Percentiles rank a stretch among this genome's conserved stretches.
Evolutionary conservation across 2,888 invertebrate species (phyloP).

Genomic region (Acanthosepion lycidas): DNA sequence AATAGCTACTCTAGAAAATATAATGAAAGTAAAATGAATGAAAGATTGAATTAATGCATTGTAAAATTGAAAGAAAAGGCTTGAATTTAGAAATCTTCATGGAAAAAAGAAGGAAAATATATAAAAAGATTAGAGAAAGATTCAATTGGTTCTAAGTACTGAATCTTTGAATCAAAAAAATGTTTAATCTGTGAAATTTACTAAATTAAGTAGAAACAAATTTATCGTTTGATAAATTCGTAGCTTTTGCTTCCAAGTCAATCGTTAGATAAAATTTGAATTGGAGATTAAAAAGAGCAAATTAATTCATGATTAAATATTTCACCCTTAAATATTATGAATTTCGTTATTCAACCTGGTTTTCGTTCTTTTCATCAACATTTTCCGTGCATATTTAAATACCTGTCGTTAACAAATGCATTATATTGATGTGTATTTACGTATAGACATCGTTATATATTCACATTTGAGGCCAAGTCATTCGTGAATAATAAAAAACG

Average conservation of each 20-base stretch:
- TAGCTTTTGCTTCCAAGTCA: not conserved
- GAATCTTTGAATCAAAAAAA: not conserved
- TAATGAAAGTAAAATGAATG: too few relatives aligned
- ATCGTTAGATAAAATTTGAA: not conserved
- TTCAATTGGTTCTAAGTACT: not conserved
- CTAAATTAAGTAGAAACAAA: not conserved
- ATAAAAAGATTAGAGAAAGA: not conserved
- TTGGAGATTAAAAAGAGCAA: not conserved
- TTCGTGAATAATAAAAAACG: too few relatives aligned
- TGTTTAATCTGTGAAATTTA: not conserved
- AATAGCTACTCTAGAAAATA: too few relatives aligned
- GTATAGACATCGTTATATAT: too few relatives aligned
- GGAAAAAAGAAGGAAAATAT: not conserved
- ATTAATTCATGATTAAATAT: constrained; percentile 18
- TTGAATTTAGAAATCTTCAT: too few relatives aligned
- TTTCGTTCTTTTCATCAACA: not conserved
- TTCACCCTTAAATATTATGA: not conserved
- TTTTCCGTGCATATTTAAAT: not conserved
- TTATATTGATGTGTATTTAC: not conserved
- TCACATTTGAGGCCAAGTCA: too few relatives aligned
- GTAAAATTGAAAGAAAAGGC: too few relatives aligned
- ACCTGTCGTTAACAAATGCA: not conserved
- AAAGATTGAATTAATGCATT: too few relatives aligned
- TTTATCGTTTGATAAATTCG: not conserved
- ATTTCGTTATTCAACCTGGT: not conserved